phyloP scores from a whole-genome alignment of 2,888 invertebrate genomes.

The Deilephila porcellus region DNA sequence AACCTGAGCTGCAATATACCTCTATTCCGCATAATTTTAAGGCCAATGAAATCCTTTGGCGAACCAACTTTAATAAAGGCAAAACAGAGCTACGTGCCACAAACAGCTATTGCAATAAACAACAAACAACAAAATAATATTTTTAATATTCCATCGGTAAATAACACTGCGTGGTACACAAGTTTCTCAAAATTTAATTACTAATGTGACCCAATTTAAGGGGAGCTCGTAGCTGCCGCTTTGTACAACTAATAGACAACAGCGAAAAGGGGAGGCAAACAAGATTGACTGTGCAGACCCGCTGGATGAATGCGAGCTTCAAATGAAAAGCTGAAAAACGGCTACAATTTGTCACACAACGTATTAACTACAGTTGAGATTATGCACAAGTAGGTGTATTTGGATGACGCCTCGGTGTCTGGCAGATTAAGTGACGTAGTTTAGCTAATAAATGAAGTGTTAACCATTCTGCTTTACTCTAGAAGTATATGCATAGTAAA shows the following conservation, averaged over 20 bases:
- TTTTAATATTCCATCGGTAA: constrained; percentile 2
- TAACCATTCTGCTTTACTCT: too few relatives aligned
- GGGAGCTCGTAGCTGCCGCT: constrained; percentile 1
- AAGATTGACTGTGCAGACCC: background rate
- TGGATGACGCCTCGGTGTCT: too few relatives aligned
- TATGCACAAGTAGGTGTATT: too few relatives aligned
- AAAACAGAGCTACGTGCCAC: background rate
- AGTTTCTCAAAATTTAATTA: constrained; percentile 6
- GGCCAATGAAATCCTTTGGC: background rate
- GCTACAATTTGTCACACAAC: background rate
- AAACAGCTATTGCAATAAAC: background rate
- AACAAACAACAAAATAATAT: background rate
- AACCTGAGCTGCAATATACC: too few relatives aligned
- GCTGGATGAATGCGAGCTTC: background rate
- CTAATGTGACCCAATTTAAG: constrained; percentile 17
- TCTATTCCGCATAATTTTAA: too few relatives aligned
- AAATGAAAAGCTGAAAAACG: background rate
- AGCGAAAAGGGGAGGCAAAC: background rate
- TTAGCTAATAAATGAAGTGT: too few relatives aligned
- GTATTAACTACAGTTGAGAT: background rate
- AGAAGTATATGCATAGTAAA: too few relatives aligned
- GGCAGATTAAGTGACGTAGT: too few relatives aligned
- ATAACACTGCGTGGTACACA: background rate
- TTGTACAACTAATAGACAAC: constrained; percentile 14
- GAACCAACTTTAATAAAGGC: background rate